These are phyloP conservation scores for Lasioglossum oenotherae DNA, from an alignment of 2,888 invertebrate species.

Conservation along the genomic window DNA sequence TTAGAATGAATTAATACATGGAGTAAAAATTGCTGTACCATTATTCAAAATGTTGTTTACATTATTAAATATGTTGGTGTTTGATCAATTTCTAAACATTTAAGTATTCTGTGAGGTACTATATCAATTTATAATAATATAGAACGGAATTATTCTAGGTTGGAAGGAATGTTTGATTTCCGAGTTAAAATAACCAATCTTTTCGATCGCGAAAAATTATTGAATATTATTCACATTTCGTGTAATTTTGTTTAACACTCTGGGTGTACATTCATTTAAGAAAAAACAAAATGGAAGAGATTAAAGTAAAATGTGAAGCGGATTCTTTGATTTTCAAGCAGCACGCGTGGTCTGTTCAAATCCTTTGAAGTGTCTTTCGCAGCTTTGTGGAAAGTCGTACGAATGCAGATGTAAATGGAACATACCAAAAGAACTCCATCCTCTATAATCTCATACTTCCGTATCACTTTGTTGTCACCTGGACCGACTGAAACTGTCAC, in stretches of 20 bases:
- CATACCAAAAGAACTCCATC: slow-evolving; percentile 80
- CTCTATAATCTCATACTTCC: slow-evolving; percentile 84
- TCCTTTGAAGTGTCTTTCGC: background rate
- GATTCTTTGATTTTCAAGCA: background rate
- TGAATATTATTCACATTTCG: background rate
- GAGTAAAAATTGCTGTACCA: no score
- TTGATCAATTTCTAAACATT: no score
- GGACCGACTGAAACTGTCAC: slow-evolving; percentile 83
- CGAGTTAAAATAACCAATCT: no score
- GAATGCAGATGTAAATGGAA: slow-evolving; percentile 23
- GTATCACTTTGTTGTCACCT: slow-evolving; percentile 81
- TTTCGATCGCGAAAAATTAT: no score
- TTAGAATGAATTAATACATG: no score
- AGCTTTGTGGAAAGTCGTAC: background rate
- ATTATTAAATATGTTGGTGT: no score
- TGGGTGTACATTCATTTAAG: background rate
- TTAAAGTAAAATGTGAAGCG: background rate
- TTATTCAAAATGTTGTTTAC: no score
- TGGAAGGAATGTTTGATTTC: no score
- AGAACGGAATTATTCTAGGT: no score
- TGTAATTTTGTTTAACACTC: background rate
- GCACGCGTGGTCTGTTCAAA: background rate
- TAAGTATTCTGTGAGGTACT: no score
- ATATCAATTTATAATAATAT: no score
- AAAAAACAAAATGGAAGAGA: no score